These are phyloP conservation scores for Diplodus puntazzo DNA, from an alignment of 2,797 vertebrate species.

Conservation along the genomic window DNA sequence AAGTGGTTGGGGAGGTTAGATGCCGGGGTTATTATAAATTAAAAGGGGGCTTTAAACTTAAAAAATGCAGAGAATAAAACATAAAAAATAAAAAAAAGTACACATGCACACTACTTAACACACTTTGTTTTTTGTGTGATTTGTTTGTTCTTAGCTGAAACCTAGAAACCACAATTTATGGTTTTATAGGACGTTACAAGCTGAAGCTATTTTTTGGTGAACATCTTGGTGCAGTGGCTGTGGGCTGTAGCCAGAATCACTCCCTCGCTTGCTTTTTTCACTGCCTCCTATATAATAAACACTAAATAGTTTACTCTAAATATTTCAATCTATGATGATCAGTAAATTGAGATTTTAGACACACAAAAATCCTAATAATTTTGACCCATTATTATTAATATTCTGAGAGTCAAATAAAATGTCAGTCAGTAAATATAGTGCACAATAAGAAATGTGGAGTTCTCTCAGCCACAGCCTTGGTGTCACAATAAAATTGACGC, in stretches of 20 bases:
- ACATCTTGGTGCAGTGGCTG: not conserved
- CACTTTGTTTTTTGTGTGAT: not conserved
- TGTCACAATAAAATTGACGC: not conserved
- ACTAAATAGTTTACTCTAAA: not conserved
- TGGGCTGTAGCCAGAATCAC: not conserved
- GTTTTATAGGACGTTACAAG: not conserved
- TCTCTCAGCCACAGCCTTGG: not conserved
- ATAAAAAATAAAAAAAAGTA: not conserved
- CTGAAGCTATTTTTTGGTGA: not conserved
- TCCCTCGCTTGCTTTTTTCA: not conserved
- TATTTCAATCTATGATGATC: not conserved
- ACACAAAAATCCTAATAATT: not conserved
- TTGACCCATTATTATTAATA: not conserved
- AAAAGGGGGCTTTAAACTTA: not conserved
- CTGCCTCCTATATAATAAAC: not conserved
- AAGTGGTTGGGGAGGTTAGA: constrained; percentile 1
- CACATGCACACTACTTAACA: not conserved
- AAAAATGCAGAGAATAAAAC: not conserved
- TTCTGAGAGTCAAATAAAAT: not conserved
- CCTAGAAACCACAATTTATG: not conserved
- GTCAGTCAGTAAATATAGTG: not conserved
- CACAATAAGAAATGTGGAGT: not conserved
- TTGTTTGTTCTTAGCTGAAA: not conserved
- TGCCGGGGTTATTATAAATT: not conserved
- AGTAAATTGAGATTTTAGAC: not conserved